Percentiles rank a stretch among this genome's conserved stretches.
Conservation (phyloP, 92 coral and sea anemone genomes). For the Blastomussa wellsi region DNA sequence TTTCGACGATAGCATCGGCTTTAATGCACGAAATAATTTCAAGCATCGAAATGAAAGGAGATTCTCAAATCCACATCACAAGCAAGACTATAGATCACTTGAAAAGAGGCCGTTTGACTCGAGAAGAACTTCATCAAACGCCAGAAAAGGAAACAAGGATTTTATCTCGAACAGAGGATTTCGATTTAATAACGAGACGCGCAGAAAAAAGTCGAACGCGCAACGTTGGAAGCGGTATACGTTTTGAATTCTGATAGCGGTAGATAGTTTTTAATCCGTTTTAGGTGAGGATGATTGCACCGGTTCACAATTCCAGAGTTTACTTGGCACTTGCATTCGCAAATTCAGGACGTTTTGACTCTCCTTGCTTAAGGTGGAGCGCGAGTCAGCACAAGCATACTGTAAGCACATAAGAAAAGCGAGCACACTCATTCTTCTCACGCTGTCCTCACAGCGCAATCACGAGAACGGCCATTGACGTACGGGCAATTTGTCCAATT, state of each 20-base stretch:
- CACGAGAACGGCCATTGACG: too few relatives aligned
- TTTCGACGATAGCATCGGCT: not conserved
- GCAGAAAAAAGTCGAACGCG: constrained; percentile 13
- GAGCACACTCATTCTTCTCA: too few relatives aligned
- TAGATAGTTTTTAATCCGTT: not conserved
- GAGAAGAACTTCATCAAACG: not conserved
- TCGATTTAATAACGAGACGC: constrained; percentile 13
- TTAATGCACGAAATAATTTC: not conserved
- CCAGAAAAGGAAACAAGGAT: not conserved
- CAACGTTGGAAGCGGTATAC: constrained; percentile 13
- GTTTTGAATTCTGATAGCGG: not conserved
- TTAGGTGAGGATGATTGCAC: not conserved
- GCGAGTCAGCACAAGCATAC: too few relatives aligned
- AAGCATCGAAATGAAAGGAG: not conserved
- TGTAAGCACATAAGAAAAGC: too few relatives aligned
- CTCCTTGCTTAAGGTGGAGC: too few relatives aligned
- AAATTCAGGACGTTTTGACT: too few relatives aligned
- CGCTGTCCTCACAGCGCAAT: too few relatives aligned
- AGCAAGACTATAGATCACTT: not conserved
- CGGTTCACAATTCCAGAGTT: not conserved
- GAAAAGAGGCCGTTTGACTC: constrained; percentile 2
- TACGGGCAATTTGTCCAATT: too few relatives aligned
- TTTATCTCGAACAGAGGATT: constrained; percentile 23
- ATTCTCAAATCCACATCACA: constrained; percentile 10
- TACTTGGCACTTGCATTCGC: not conserved